These are phyloP conservation scores for Natator depressus DNA, from an alignment of 2,113 vertebrate genomes.

Conservation along the genomic window DNA sequence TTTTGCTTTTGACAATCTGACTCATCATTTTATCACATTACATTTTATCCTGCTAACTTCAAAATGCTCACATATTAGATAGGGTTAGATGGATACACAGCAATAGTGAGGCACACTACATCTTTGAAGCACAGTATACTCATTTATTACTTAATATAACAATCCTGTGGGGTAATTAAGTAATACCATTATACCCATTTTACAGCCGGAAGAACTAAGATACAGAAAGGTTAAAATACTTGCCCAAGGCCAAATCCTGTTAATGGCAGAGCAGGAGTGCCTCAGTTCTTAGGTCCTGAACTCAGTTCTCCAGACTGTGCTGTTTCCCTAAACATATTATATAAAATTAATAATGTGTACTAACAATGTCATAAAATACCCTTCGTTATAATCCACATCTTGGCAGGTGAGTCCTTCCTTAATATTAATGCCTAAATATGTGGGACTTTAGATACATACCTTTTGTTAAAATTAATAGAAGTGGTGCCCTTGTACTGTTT, in stretches of 20 bases:
- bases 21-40: slow-evolving; percentile 70
- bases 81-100: slow-evolving; percentile 32
- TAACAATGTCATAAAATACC: not conserved
- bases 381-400: not conserved
- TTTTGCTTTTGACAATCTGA: slow-evolving; percentile 69
- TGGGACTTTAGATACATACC: slow-evolving; percentile 7
- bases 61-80: slow-evolving; percentile 33
- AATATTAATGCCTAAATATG: fast-evolving
- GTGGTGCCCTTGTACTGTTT: not conserved
- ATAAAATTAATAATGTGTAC: fast-evolving
- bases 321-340: not conserved
- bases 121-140: not conserved
- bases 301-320: not conserved
- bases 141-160: not conserved
- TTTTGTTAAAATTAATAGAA: not conserved
- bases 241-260: not conserved
- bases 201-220: not conserved
- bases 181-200: not conserved
- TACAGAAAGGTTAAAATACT: not conserved
- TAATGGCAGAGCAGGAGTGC: not conserved
- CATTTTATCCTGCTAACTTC: slow-evolving; percentile 65
- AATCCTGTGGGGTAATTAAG: not conserved
- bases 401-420: not conserved
- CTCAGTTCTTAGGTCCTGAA: not conserved
- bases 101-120: not conserved